Evolutionary conservation across 2,113 vertebrate species (phyloP).

Genomic region (Dermatemys mawii): DNA sequence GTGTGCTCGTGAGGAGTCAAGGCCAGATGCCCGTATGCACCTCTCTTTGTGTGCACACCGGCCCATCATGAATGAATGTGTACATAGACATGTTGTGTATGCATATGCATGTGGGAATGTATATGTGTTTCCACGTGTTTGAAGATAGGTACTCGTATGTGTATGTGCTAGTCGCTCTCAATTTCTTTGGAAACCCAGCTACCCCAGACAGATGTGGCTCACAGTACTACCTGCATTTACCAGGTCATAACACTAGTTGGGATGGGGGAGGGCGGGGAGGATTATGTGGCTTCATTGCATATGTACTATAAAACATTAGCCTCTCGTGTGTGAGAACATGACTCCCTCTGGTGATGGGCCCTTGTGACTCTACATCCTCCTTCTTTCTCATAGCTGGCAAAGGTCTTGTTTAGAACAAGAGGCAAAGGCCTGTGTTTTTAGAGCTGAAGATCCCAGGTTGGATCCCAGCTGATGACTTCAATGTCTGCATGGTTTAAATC

Average conservation of each 20-base stretch:
- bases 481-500: fast-evolving
- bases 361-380: not conserved
- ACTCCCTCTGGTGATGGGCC: constrained; percentile 69
- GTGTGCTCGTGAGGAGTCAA: fast-evolving
- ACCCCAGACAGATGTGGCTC: fast-evolving
- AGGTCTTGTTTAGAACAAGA: not conserved
- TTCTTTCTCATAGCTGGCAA: not conserved
- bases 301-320: not conserved
- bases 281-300: fast-evolving
- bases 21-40: not conserved
- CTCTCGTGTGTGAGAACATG: constrained; percentile 36
- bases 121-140: not conserved
- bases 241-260: fast-evolving
- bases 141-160: not conserved
- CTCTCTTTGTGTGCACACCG: too few relatives aligned
- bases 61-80: not conserved
- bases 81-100: not conserved
- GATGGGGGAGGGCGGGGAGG: fast-evolving
- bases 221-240: not conserved
- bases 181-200: fast-evolving
- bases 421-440: fast-evolving
- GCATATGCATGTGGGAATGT: not conserved
- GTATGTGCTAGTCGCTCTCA: fast-evolving
- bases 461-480: not conserved
- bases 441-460: not conserved